Evolutionary conservation across 1,140 invertebrate genomes (phyloP).

Genomic region (Orius insidiosus): DNA sequence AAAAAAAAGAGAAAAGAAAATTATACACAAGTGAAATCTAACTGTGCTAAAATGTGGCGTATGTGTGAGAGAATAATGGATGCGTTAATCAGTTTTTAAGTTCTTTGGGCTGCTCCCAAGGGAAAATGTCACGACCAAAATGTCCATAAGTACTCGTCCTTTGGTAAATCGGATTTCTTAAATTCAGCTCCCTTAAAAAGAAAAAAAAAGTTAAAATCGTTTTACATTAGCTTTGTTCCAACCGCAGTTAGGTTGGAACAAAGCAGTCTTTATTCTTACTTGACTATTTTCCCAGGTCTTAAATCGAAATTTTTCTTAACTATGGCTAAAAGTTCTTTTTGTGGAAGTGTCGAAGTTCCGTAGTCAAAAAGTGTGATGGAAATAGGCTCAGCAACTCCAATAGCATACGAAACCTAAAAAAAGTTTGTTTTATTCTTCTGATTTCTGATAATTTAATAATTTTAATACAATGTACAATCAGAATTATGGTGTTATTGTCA

Average conservation of each 20-base stretch:
- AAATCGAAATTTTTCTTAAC: constrained; percentile 96
- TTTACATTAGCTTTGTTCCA: constrained; percentile 65
- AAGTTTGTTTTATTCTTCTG: not conserved
- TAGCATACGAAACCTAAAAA: constrained; percentile 54
- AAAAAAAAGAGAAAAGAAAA: no score
- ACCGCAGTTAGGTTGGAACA: constrained; percentile 55
- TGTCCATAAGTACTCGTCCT: constrained; percentile 95
- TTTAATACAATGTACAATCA: not conserved
- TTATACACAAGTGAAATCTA: no score
- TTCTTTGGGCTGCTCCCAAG: constrained; percentile 90
- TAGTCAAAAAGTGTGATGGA: constrained; percentile 56
- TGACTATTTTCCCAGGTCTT: constrained; percentile 92
- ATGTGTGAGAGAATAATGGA: no score
- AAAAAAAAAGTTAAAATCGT: constrained; percentile 50
- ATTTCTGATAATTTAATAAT: no score
- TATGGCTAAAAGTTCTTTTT: constrained; percentile 75
- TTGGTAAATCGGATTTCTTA: constrained; percentile 87
- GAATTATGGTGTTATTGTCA: constrained; percentile 3
- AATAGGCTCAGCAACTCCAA: constrained; percentile 52
- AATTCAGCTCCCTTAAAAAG: constrained; percentile 94
- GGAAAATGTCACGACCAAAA: constrained; percentile 89
- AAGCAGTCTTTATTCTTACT: no score
- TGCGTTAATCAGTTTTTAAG: constrained; percentile 26
- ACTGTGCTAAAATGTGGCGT: no score
- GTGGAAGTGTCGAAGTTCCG: constrained; percentile 63